These are phyloP conservation scores for Ricordea florida DNA, from an alignment of 92 coral and sea anemone species.

Conservation along the genomic window DNA sequence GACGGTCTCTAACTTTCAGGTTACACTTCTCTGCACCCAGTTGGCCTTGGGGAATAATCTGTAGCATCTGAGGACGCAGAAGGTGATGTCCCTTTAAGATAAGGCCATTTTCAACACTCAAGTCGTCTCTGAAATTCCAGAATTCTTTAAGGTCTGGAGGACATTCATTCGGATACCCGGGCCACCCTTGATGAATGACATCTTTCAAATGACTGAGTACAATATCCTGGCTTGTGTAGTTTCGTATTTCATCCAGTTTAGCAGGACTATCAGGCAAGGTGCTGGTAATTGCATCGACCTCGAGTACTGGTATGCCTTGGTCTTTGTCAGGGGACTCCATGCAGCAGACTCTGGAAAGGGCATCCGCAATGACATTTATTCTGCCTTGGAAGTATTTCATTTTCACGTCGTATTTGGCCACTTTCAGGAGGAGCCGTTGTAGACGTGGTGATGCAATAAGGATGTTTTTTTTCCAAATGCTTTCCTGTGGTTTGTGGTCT, in stretches of 20 bases:
- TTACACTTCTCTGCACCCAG: slow-evolving; percentile 37
- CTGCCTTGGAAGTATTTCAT: slow-evolving; percentile 33
- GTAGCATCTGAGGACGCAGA: slow-evolving; percentile 26
- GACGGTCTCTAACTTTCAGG: too few relatives aligned
- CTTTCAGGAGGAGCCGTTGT: slow-evolving; percentile 41
- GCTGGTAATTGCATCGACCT: too few relatives aligned
- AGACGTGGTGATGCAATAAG: slow-evolving; percentile 40
- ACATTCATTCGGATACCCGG: slow-evolving; percentile 32
- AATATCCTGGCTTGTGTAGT: slow-evolving; percentile 23
- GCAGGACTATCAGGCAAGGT: slow-evolving; percentile 24
- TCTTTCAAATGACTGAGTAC: slow-evolving; percentile 23
- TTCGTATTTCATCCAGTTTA: slow-evolving; percentile 55
- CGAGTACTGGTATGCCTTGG: too few relatives aligned
- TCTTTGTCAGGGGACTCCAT: too few relatives aligned
- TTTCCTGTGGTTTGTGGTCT: slow-evolving; percentile 9
- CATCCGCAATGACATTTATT: too few relatives aligned
- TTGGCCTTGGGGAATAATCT: slow-evolving; percentile 36
- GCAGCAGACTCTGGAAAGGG: too few relatives aligned
- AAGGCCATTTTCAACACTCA: too few relatives aligned
- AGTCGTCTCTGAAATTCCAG: slow-evolving; percentile 64
- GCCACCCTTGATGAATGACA: slow-evolving; percentile 51
- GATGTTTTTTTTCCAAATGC: slow-evolving; percentile 56
- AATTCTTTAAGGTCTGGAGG: too few relatives aligned
- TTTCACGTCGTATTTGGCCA: slow-evolving; percentile 52
- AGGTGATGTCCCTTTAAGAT: background rate